A percentile compares a stretch with the other conserved stretches of the same genome.
phyloP scores from a whole-genome alignment of 2,888 invertebrate genomes.

The Pheosia tremula region DNA sequence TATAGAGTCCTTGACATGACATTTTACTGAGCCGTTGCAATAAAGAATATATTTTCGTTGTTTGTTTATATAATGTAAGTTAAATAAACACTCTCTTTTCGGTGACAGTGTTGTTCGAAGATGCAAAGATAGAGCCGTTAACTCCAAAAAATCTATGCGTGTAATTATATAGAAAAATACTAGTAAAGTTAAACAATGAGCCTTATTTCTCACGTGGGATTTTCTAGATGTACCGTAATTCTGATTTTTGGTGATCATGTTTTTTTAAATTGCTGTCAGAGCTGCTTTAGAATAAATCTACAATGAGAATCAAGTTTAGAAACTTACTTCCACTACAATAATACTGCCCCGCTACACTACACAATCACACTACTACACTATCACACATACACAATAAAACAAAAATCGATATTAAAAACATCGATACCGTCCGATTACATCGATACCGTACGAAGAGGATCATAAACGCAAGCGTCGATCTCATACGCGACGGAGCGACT shows the following conservation, averaged over 20 bases:
- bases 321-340: conserved; percentile 35
- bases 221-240: too few relatives aligned
- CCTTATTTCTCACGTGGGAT: too few relatives aligned
- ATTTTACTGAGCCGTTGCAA: conserved; percentile 32
- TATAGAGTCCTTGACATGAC: conserved; percentile 66
- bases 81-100: too few relatives aligned
- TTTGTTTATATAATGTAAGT: background rate
- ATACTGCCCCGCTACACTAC: conserved; percentile 15
- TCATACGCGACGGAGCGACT: conserved; percentile 67
- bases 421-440: conserved; percentile 20
- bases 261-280: too few relatives aligned
- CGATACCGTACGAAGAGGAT: conserved; percentile 30
- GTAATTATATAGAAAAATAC: too few relatives aligned
- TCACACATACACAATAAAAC: conserved; percentile 25
- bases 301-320: background rate
- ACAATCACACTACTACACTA: conserved; percentile 19
- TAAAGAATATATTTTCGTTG: conserved; percentile 10
- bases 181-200: too few relatives aligned
- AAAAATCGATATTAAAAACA: conserved; percentile 16
- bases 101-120: too few relatives aligned
- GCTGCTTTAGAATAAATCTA: background rate
- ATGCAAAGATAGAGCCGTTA: too few relatives aligned
- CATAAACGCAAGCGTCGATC: conserved; percentile 61
- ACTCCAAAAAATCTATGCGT: too few relatives aligned
- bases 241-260: too few relatives aligned